phyloP scores from a whole-genome alignment of 2,113 vertebrate genomes.

The Tupaia tana region DNA sequence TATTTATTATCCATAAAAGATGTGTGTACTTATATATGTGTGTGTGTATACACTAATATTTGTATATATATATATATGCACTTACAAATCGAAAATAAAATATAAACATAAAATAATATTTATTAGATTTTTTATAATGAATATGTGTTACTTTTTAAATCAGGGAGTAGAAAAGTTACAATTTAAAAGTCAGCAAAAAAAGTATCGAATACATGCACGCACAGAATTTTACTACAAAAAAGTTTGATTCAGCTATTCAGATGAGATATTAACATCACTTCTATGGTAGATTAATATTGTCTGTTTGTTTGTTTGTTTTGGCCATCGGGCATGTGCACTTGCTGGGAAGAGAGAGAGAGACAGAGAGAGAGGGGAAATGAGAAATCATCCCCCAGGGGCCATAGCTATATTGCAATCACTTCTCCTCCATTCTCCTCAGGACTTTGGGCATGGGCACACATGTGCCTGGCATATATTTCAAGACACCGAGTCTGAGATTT shows the following conservation, averaged over 20 bases:
- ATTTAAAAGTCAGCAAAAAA: constrained; percentile 9
- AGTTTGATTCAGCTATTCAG: background rate
- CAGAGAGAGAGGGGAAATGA: too few species aligned
- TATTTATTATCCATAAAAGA: background rate
- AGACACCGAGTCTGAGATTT: too few species aligned
- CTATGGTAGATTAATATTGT: background rate
- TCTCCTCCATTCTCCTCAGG: too few species aligned
- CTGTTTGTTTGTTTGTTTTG: too few species aligned
- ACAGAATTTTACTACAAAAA: background rate
- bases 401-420: too few species aligned
- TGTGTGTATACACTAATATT: background rate
- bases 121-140: constrained; percentile 37
- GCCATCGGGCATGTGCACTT: too few species aligned
- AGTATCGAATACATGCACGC: background rate
- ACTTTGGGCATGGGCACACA: too few species aligned
- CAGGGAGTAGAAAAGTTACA: constrained; percentile 18
- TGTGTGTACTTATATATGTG: background rate
- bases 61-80: background rate
- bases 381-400: too few species aligned
- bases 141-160: background rate
- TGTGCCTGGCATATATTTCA: too few species aligned
- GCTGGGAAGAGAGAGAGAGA: too few species aligned
- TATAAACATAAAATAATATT: too few species aligned
- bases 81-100: constrained; percentile 33
- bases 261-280: background rate